Evolutionary conservation across 2,797 vertebrate species (phyloP), one percentile per base, ranked within the genome.

Genomic region (Erethizon dorsatum): DNA sequence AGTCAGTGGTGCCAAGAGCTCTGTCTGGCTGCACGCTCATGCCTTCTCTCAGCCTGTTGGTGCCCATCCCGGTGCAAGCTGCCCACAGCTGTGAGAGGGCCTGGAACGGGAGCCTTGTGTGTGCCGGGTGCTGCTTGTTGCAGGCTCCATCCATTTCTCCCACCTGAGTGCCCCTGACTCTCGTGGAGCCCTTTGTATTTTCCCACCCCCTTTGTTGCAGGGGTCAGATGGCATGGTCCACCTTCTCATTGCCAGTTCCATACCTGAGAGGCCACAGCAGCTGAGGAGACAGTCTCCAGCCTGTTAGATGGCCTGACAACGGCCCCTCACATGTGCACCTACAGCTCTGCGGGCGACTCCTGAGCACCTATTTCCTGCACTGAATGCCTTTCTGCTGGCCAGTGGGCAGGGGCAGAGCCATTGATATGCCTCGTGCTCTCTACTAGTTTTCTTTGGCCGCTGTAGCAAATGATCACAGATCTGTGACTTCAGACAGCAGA

Each of bases 231-330:
- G 17, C 12, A 11, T 57, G 9, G 45, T 75, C 4, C 7, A 1
- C 24, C 0, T 31, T 63, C 28, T 88, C n/a, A 13, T 54, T 45
- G 59, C 17, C 31, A 54, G 31, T 17, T 84, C 12, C 45, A 26
- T 69, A 77, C 69, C 6, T 15, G 41, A 77, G 61, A 59, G 41
- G 3, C 22, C n/a, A 73, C 17, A 31, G 24, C 13, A 59, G 41
- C 26, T 69, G 63, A 65, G 12, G 2, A 2, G 52, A 52, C 4
- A 57, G 33, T 50, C 13, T 54, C n/a, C 18, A 45, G 41, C 77
- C 14, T 9, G 1, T 65, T 24, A n/a, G 1, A 10, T 14, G 22
- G 57, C 54, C 9, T 50, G 37, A 4, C 8, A 4, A 2, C 3
- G 41, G 59, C 8, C 28, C 37, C 1, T 45, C 50, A 18, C 14